Conservation (phyloP, 2,888 invertebrate genomes). For the Pterostichus madidus region DNA sequence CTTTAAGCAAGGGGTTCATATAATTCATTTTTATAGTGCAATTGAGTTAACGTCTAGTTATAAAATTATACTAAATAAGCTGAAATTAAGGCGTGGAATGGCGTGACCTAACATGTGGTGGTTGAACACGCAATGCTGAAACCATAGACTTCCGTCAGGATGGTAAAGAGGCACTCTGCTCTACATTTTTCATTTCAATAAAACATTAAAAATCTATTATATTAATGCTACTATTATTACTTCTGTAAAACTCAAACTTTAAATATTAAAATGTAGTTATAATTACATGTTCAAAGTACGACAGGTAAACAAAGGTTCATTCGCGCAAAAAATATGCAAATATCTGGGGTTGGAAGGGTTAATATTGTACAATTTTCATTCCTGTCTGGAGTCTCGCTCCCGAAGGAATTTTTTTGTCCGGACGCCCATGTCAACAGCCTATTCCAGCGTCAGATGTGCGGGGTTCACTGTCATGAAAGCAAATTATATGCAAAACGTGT, state of each 20-base stretch:
- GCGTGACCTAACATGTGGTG: constrained; percentile 50
- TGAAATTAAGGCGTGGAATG: constrained; percentile 50
- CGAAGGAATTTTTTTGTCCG: constrained; percentile 11
- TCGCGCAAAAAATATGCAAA: constrained; percentile 44
- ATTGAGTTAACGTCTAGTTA: constrained; percentile 54
- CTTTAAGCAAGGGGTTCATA: constrained; percentile 24
- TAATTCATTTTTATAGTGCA: constrained; percentile 58
- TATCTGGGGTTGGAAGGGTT: constrained; percentile 10
- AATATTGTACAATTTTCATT: constrained; percentile 12
- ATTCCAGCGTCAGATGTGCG: constrained; percentile 62
- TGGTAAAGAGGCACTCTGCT: not conserved
- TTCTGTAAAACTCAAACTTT: not conserved
- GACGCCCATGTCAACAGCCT: constrained; percentile 33
- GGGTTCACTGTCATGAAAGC: constrained; percentile 59
- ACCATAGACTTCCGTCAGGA: constrained; percentile 6
- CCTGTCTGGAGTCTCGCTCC: not conserved
- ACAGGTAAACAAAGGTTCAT: constrained; percentile 3
- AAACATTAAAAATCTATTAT: constrained; percentile 22
- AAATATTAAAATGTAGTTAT: constrained; percentile 21
- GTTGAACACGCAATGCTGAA: constrained; percentile 27
- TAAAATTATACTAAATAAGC: constrained; percentile 50
- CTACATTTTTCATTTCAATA: not conserved
- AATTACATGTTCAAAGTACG: constrained; percentile 22
- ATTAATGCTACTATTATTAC: constrained; percentile 4
- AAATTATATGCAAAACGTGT: constrained; percentile 65